Evolutionary conservation across 2,888 invertebrate genomes (phyloP).

Genomic region (Rambutsinella grinnellia): DNA sequence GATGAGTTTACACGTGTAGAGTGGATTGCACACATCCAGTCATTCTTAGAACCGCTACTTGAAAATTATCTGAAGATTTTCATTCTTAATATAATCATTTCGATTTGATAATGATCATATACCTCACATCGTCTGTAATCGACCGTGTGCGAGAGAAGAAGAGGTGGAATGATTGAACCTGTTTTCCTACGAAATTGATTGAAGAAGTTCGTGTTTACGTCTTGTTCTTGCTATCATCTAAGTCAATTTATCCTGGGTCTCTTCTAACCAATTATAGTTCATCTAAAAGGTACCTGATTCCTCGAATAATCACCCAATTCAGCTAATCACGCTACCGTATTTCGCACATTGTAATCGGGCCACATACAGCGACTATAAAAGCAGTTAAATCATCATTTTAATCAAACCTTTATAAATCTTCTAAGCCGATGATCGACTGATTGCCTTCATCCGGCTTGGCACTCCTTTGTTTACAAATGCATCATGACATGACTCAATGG

Average conservation of each 20-base stretch:
- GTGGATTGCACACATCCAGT: neutral
- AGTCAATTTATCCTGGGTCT: no score
- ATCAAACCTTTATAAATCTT: neutral
- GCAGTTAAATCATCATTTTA: neutral
- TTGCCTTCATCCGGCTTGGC: neutral
- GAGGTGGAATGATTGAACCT: conserved; percentile 7
- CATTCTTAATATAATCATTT: conserved; percentile 14
- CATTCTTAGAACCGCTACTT: conserved; percentile 15
- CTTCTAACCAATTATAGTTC: no score
- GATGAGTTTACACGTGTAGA: conserved; percentile 13
- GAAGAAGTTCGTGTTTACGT: conserved; percentile 20
- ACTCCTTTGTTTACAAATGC: conserved; percentile 44
- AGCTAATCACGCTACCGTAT: conserved; percentile 2
- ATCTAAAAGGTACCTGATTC: no score
- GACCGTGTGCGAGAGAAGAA: neutral
- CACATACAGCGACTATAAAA: neutral
- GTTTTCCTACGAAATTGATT: conserved; percentile 41
- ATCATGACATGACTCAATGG: no score
- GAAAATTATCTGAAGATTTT: conserved; percentile 18
- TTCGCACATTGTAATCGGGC: neutral
- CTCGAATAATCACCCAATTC: no score
- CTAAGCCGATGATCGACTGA: neutral
- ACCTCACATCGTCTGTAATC: neutral
- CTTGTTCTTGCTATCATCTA: conserved; percentile 1
- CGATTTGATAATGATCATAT: conserved; percentile 15